These are phyloP conservation scores for Mechanitis messenoides DNA, from an alignment of 2,888 invertebrate species.

Conservation along the genomic window DNA sequence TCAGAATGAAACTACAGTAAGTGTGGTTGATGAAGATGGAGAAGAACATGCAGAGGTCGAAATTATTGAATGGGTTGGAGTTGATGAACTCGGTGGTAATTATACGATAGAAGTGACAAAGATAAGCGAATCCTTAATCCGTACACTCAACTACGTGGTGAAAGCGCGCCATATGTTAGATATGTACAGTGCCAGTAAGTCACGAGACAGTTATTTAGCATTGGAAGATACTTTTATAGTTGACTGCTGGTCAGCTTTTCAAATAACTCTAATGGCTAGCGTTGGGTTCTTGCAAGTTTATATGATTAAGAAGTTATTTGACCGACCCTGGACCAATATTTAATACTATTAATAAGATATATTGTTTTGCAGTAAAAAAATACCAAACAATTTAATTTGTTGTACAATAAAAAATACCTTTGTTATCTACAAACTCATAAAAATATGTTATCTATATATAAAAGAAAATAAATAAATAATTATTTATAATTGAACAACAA, in stretches of 20 bases:
- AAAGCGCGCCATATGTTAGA: conserved; percentile 81
- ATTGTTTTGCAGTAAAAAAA: too few relatives aligned
- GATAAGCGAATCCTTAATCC: conserved; percentile 79
- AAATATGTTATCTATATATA: too few relatives aligned
- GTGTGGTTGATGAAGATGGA: conserved; percentile 34
- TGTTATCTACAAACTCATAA: too few relatives aligned
- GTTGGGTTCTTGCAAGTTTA: conserved; percentile 87
- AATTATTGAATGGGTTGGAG: conserved; percentile 55
- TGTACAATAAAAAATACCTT: too few relatives aligned
- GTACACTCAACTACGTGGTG: conserved; percentile 78
- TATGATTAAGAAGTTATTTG: conserved; percentile 81
- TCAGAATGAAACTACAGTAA: conserved; percentile 43
- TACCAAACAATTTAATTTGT: too few relatives aligned
- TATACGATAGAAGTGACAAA: conserved; percentile 67
- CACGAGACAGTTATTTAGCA: conserved; percentile 87
- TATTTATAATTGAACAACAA: too few relatives aligned
- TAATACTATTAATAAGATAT: neutral
- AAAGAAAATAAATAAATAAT: too few relatives aligned
- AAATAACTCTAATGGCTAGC: conserved; percentile 82
- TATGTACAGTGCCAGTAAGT: conserved; percentile 82
- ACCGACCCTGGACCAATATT: conserved; percentile 14
- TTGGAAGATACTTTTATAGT: conserved; percentile 88
- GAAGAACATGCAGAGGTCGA: conserved; percentile 55
- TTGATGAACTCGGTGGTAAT: conserved; percentile 40
- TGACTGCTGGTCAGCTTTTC: conserved; percentile 85